A percentile compares a stretch with the other conserved stretches of the same genome.
phyloP scores from a whole-genome alignment of 2,113 vertebrate genomes.

The Dromaius novaehollandiae region DNA sequence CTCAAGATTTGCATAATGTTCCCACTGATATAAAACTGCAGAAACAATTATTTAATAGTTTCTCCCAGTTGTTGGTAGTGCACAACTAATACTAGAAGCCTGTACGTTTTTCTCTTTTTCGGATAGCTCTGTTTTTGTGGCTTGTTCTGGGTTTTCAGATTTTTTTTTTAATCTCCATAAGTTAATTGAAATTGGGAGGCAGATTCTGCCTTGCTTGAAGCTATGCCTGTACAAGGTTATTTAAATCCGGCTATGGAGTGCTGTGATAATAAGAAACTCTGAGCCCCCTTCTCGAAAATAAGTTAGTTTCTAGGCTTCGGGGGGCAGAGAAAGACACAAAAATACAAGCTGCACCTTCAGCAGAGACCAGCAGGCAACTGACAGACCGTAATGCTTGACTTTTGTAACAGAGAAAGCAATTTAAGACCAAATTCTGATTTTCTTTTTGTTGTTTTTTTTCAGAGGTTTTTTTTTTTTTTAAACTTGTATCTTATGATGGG shows the following conservation, averaged over 20 bases:
- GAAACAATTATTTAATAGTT: not conserved
- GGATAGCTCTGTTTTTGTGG: not conserved
- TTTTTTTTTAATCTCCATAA: not conserved
- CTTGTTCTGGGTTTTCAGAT: not conserved
- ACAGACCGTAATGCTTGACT: not conserved
- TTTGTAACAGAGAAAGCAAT: fast-evolving
- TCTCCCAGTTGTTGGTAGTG: not conserved
- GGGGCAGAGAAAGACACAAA: no score
- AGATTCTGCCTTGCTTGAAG: not conserved
- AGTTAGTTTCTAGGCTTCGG: no score
- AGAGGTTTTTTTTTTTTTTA: no score
- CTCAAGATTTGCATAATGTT: not conserved
- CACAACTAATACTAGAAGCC: not conserved
- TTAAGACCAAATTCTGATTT: not conserved
- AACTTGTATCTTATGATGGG: no score
- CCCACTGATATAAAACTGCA: not conserved
- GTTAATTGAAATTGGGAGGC: not conserved
- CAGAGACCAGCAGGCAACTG: not conserved
- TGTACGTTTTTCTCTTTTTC: not conserved
- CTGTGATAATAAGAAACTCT: no score
- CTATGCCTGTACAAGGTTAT: no score
- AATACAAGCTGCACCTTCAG: no score
- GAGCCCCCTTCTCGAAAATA: no score
- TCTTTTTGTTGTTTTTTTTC: no score
- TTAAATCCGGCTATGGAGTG: no score